Conservation (phyloP, 1,140 invertebrate genomes). For the Wasmannia auropunctata region DNA sequence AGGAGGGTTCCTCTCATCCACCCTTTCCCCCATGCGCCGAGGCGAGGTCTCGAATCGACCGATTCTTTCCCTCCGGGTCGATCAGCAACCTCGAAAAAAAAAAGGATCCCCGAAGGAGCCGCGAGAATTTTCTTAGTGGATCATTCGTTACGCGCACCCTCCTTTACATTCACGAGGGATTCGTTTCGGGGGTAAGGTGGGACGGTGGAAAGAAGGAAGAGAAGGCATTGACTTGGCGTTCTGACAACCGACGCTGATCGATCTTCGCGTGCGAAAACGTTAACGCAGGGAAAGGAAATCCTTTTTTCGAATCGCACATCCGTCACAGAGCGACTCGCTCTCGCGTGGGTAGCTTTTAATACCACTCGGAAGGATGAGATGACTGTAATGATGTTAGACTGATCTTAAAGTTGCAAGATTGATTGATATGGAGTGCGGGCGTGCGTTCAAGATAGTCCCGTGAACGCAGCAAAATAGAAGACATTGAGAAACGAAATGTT, state of each 20-base stretch:
- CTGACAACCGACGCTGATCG: constrained; percentile 53
- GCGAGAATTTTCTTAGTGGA: constrained; percentile 49
- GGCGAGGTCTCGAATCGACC: background rate
- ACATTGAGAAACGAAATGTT: background rate
- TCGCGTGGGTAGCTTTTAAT: constrained; percentile 41
- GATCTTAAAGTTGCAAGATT: constrained; percentile 13
- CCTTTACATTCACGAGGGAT: constrained; percentile 53
- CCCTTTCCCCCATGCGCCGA: background rate
- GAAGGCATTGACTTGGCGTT: constrained; percentile 30
- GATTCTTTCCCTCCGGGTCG: background rate
- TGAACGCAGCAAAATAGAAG: background rate
- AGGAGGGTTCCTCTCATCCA: constrained; percentile 2
- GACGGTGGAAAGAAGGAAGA: background rate
- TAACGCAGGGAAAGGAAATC: constrained; percentile 43
- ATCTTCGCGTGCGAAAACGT: constrained; percentile 52
- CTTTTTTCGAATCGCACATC: constrained; percentile 48
- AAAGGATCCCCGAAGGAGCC: constrained; percentile 9
- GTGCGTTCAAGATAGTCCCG: background rate
- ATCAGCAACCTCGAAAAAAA: constrained; percentile 5
- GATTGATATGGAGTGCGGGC: background rate
- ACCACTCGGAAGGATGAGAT: constrained; percentile 26
- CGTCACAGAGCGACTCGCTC: constrained; percentile 7
- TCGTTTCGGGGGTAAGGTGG: background rate
- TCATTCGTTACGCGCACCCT: constrained; percentile 55
- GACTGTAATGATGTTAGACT: background rate